A percentile compares a stretch with the other conserved stretches of the same genome.
Conservation (phyloP, 1,140 invertebrate genomes). For the Meloidogyne floridensis region DNA sequence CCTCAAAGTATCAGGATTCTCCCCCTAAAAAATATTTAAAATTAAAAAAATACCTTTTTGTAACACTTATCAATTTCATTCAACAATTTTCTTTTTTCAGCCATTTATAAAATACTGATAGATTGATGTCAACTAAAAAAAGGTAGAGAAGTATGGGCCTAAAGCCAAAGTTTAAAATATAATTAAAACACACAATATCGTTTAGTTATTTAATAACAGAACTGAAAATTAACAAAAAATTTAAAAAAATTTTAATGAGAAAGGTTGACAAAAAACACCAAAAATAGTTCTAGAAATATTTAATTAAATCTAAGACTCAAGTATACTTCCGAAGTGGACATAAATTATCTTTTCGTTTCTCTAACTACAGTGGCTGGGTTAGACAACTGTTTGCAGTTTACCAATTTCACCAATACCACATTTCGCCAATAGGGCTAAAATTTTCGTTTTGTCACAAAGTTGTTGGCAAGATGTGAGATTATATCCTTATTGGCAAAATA, state of each 20-base stretch:
- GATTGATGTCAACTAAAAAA: constrained; percentile 12
- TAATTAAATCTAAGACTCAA: too few species aligned
- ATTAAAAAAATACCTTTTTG: constrained; percentile 56
- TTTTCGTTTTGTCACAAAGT: too few species aligned
- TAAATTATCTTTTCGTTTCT: too few species aligned
- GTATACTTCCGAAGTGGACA: too few species aligned
- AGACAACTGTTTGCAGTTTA: too few species aligned
- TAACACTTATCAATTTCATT: constrained; percentile 65
- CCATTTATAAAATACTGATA: constrained; percentile 44
- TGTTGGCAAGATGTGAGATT: too few species aligned
- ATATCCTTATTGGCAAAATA: too few species aligned
- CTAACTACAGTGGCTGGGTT: too few species aligned
- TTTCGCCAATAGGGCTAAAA: too few species aligned
- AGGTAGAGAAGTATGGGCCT: background rate
- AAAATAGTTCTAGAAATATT: background rate
- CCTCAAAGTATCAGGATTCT: too few species aligned
- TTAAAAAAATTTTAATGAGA: background rate
- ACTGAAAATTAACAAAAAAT: background rate
- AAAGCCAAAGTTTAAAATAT: constrained; percentile 12
- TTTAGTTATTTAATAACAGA: constrained; percentile 7
- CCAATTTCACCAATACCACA: too few species aligned
- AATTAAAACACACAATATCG: constrained; percentile 6
- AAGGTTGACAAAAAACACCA: background rate
- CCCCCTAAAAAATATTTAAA: too few species aligned
- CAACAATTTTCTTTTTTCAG: constrained; percentile 64